Conservation (phyloP, 2,113 vertebrate genomes). For the Mesitornis unicolor region DNA sequence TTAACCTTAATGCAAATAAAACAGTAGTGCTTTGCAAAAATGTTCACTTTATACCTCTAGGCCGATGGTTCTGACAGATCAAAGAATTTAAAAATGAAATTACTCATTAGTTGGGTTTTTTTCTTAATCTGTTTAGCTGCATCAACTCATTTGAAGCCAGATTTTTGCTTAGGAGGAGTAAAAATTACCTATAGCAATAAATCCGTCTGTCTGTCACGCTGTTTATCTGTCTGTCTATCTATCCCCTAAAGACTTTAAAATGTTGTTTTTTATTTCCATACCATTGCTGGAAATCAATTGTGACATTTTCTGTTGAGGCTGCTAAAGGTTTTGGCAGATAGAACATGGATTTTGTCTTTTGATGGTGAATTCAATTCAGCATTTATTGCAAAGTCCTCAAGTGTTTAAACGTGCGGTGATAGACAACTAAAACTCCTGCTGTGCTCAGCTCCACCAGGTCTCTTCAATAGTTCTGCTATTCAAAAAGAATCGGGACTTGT, state of each 20-base stretch:
- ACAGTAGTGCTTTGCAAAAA: neutral
- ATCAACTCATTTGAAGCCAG: neutral
- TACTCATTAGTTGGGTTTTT: neutral
- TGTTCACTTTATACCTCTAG: neutral
- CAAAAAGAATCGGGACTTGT: slow-evolving; percentile 27
- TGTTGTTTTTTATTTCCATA: slow-evolving; percentile 38
- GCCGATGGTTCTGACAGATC: neutral
- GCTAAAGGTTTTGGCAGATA: slow-evolving; percentile 62
- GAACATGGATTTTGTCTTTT: slow-evolving; percentile 65
- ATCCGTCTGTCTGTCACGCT: slow-evolving; percentile 7
- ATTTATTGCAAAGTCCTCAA: slow-evolving; percentile 36
- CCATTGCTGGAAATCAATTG: slow-evolving; percentile 41
- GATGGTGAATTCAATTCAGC: slow-evolving; percentile 53
- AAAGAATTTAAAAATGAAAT: slow-evolving; percentile 26
- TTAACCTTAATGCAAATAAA: slow-evolving; percentile 45
- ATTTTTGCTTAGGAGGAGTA: slow-evolving; percentile 13
- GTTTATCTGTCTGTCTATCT: slow-evolving; percentile 28
- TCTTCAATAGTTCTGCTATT: slow-evolving; percentile 18
- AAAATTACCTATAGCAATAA: slow-evolving; percentile 24
- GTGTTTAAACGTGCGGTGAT: slow-evolving; percentile 22
- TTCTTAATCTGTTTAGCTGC: neutral
- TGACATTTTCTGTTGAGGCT: slow-evolving; percentile 64
- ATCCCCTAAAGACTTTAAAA: slow-evolving; percentile 37
- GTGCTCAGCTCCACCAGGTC: slow-evolving; percentile 9
- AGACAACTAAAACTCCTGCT: slow-evolving; percentile 24